Base-by-base conservation (phyloP, 2,888 invertebrate genomes). In the Ormia ochracea region DNA sequence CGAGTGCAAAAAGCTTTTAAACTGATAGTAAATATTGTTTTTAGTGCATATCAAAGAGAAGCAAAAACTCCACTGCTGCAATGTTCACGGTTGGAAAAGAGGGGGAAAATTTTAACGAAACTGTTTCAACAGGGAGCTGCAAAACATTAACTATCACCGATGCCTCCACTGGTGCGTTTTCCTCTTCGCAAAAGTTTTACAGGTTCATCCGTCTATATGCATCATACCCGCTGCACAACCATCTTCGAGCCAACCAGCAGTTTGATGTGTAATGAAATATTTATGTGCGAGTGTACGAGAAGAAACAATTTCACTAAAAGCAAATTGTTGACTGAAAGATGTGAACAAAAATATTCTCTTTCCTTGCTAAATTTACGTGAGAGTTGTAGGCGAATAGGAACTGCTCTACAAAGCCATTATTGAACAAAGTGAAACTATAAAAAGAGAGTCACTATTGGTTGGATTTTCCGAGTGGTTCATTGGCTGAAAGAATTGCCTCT, bases 301-400 rank as follows among this genome's bases (percentile, higher is more conserved):
- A 28, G 28, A 58, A 65, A 58, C 31, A 65, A 74, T 74, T 74
- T 74, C 17, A 50, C 65, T 66, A 74, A 74, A 65, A 74, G 73
- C 73, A 33, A 63, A 38, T 48, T n/a, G n/a, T n/a, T 14, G 21
- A 28, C n/a, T 23, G 26, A 17, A 36, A 61, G 14, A 19, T 33
- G 17, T 12, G 2, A 17, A 23, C n/a, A n/a, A 17, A 14, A 36
- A 23, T 9, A n/a, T 2, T 12, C 10, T 10, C 12, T 12, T 50
- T 19, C 17, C 31, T 1, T 33, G 12, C 19, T 23, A 38, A 65
- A 38, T 45, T 43, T 33, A 3, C 12, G 14, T 19, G 48, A 23
- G 26, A 19, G 31, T 12, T 19, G 5, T 36, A 45, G 19, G 10
- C 23, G 61, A 61, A 6, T 2, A n/a, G 0, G 5, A 9, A 14